phyloP scores from a whole-genome alignment of 2,888 invertebrate genomes.

The Chymomyza procnemis region DNA sequence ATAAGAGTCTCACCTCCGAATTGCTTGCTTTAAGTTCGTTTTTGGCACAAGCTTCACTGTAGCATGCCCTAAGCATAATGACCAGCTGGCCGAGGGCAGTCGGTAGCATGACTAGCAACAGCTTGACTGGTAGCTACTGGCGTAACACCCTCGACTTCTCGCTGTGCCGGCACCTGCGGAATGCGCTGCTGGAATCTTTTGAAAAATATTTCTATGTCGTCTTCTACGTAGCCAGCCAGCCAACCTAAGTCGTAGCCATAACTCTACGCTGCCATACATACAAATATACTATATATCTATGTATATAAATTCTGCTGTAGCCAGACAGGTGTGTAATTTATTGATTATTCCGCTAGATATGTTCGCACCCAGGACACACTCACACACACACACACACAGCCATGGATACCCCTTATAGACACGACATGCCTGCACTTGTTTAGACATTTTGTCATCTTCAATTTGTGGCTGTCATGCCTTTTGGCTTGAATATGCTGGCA shows the following conservation, averaged over 20 bases:
- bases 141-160: slow-evolving; percentile 2
- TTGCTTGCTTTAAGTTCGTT: not conserved
- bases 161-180: slow-evolving; percentile 58
- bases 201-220: slow-evolving; percentile 63
- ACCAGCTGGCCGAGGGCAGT: slow-evolving; percentile 9
- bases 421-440: slow-evolving; percentile 49
- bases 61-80: not conserved
- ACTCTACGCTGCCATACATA: slow-evolving; percentile 34
- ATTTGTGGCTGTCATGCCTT: slow-evolving; percentile 71
- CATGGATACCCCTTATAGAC: slow-evolving; percentile 2
- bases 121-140: slow-evolving; percentile 25
- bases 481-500: slow-evolving; percentile 36
- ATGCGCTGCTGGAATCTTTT: slow-evolving; percentile 69
- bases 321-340: slow-evolving; percentile 78
- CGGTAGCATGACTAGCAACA: slow-evolving; percentile 33
- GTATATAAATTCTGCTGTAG: slow-evolving; percentile 62
- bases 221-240: not conserved
- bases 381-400: slow-evolving; percentile 18
- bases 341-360: slow-evolving; percentile 75
- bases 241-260: slow-evolving; percentile 41
- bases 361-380: slow-evolving; percentile 20
- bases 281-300: slow-evolving; percentile 25
- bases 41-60: not conserved
- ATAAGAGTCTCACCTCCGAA: no score
- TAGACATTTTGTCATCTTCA: slow-evolving; percentile 75